phyloP scores from a whole-genome alignment of 2,888 invertebrate species.

The Lottia scabra region DNA sequence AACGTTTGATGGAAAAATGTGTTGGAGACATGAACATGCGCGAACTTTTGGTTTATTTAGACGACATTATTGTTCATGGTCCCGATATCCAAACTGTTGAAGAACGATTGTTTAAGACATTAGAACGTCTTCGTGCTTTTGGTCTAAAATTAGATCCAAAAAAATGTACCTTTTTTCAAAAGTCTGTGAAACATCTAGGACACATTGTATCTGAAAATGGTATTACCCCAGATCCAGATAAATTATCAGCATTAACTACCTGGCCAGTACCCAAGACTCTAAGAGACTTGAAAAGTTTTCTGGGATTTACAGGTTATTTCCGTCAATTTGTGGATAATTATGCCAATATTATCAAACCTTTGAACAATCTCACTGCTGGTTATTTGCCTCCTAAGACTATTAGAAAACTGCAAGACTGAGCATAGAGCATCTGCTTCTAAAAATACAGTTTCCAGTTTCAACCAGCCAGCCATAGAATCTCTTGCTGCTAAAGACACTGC shows the following conservation, averaged over 20 bases:
- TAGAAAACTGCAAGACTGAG: not conserved
- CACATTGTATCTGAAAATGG: not conserved
- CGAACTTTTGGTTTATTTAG: slow-evolving; percentile 14
- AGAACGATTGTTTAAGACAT: not conserved
- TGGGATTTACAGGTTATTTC: not conserved
- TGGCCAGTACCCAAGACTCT: not conserved
- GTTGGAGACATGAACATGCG: slow-evolving; percentile 18
- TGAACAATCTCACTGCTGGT: not conserved
- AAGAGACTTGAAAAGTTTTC: not conserved
- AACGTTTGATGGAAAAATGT: slow-evolving; percentile 11
- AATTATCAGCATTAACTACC: not conserved
- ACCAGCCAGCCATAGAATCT: not conserved
- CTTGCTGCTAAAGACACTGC: not conserved
- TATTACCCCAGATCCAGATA: not conserved
- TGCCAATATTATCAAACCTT: not conserved
- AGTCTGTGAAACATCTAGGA: slow-evolving; percentile 6
- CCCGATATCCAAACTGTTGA: slow-evolving; percentile 5
- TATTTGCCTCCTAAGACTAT: not conserved
- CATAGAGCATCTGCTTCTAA: not conserved
- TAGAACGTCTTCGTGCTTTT: slow-evolving; percentile 6
- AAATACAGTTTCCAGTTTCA: not conserved
- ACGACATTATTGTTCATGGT: slow-evolving; percentile 14
- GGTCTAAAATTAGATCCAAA: slow-evolving; percentile 11
- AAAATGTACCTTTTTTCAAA: slow-evolving; percentile 6
- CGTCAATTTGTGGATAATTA: not conserved